Base-by-base conservation (phyloP, 2,888 invertebrate genomes). In the Stramonita haemastoma region DNA sequence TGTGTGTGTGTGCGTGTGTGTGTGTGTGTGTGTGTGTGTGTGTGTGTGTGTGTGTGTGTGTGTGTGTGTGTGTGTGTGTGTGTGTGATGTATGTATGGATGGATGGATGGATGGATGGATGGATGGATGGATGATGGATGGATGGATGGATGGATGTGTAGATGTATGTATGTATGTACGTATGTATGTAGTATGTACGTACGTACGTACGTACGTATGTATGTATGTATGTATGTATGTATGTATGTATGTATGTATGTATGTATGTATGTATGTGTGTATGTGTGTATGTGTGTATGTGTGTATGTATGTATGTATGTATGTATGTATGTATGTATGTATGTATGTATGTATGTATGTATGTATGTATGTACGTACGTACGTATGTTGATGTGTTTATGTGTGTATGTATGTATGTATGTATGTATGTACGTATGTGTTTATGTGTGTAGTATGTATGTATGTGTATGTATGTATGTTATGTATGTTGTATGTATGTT, bases 101-200 rank as follows among this genome's bases (percentile, higher is more conserved):
- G 83, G n/a, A 32, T 83, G 83, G n/a, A 32, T 83, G 83, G n/a
- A 32, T 83, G 83, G n/a, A 32, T 83, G 70, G n/a, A n/a, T n/a
- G n/a, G n/a, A n/a, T n/a, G n/a, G n/a, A n/a, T n/a, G n/a, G n/a
- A n/a, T n/a, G n/a, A n/a, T n/a, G n/a, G n/a, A n/a, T n/a, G n/a
- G n/a, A n/a, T n/a, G n/a, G n/a, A n/a, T n/a, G n/a, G n/a, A n/a
- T n/a, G n/a, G n/a, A n/a, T n/a, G n/a, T n/a, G n/a, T n/a, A n/a
- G n/a, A n/a, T n/a, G n/a, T n/a, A n/a, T n/a, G n/a, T n/a, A n/a
- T n/a, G n/a, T n/a, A n/a, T n/a, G n/a, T n/a, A n/a, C n/a, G n/a
- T n/a, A n/a, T n/a, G n/a, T n/a, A n/a, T n/a, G n/a, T n/a, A n/a
- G n/a, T n/a, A n/a, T n/a, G n/a, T n/a, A n/a, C 26, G 70, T 70